Conservation (phyloP, 2,797 vertebrate genomes). For the Tadarida brasiliensis region DNA sequence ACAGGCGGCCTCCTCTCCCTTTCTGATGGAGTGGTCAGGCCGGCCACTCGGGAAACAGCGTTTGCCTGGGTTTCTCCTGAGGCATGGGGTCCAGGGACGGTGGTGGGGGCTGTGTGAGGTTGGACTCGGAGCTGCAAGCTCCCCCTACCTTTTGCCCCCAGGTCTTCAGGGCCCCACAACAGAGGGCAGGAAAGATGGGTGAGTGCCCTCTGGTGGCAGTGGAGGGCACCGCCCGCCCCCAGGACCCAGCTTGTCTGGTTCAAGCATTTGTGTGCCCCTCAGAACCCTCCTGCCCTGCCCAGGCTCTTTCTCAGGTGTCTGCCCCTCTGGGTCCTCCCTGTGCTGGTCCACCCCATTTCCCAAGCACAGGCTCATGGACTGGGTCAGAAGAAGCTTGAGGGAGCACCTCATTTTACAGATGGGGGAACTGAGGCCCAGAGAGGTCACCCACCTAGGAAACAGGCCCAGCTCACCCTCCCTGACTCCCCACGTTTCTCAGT, state of each 20-base stretch:
- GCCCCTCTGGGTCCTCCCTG: not conserved
- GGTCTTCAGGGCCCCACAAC: not conserved
- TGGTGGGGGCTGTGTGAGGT: not conserved
- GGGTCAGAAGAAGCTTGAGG: not conserved
- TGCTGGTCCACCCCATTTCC: not conserved
- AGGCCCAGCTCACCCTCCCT: too few species aligned
- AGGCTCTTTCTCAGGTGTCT: not conserved
- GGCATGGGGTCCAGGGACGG: not conserved
- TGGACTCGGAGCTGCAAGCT: too few species aligned
- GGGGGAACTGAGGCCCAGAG: not conserved
- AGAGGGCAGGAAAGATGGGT: not conserved
- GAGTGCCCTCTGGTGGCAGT: not conserved
- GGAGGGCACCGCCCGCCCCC: not conserved
- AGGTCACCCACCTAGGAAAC: accelerated
- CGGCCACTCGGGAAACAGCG: accelerated
- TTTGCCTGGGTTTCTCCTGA: not conserved
- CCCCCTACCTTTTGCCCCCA: not conserved
- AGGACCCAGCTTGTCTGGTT: not conserved
- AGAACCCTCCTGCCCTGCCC: too few species aligned
- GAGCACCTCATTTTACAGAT: not conserved
- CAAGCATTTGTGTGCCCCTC: not conserved
- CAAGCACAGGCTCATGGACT: not conserved
- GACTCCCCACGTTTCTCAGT: not conserved
- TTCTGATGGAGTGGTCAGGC: too few species aligned
- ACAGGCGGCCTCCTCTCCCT: not conserved